A percentile compares a stretch with the other conserved stretches of the same genome.
Evolutionary conservation across 2,113 vertebrate species (phyloP).

Genomic region (Dicerorhinus sumatrensis): DNA sequence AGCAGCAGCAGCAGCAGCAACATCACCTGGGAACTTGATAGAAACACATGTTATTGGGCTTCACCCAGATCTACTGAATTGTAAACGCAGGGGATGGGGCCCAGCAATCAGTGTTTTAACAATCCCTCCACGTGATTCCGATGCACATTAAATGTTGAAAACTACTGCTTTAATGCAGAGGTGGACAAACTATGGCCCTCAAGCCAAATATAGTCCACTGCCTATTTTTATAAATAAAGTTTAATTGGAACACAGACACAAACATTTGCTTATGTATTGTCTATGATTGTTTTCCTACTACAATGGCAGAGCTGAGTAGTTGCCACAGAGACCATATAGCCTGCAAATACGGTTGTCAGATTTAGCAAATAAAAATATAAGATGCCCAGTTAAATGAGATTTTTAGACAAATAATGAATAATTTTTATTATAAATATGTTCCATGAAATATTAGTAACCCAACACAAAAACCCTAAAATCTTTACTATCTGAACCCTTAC

Average conservation of each 20-base stretch:
- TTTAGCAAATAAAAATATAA: constrained; percentile 18
- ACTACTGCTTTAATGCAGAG: background rate
- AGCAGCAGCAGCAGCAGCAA: background rate
- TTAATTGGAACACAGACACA: background rate
- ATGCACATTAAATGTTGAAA: background rate
- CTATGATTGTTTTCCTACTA: background rate
- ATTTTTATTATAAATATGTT: background rate
- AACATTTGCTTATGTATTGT: background rate
- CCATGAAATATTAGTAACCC: background rate
- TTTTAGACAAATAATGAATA: background rate
- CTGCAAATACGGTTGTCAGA: background rate
- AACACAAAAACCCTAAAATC: background rate
- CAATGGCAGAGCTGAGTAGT: background rate
- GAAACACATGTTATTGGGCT: background rate
- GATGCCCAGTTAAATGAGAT: background rate
- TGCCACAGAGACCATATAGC: background rate
- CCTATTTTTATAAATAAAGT: background rate
- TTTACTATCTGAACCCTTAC: background rate
- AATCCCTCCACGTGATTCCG: background rate
- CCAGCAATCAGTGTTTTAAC: background rate
- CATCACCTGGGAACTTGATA: background rate
- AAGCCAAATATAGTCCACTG: background rate
- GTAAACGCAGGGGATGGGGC: background rate
- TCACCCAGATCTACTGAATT: background rate
- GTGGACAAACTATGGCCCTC: background rate